phyloP scores from a whole-genome alignment of 2,113 vertebrate species.

The Eolophus roseicapilla region DNA sequence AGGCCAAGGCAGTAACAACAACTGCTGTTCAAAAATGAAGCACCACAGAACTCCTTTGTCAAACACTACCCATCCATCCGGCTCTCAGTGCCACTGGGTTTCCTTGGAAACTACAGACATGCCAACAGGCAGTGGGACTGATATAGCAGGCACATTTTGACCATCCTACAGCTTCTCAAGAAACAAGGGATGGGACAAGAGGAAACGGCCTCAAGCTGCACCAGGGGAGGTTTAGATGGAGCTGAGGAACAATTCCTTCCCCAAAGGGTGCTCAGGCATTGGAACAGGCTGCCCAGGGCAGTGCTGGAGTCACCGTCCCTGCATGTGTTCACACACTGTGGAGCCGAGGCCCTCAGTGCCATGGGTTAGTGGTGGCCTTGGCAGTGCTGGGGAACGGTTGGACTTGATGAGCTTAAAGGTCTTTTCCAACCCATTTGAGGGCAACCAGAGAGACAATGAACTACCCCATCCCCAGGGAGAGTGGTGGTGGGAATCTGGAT shows the following conservation, averaged over 20 bases:
- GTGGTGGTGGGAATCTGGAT: neutral
- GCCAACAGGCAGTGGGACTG: neutral
- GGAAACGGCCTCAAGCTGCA: neutral
- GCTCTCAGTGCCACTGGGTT: neutral
- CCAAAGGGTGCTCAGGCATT: neutral
- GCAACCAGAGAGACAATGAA: neutral
- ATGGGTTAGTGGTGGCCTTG: neutral
- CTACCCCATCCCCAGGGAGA: neutral
- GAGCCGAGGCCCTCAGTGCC: too few species aligned
- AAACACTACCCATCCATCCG: neutral
- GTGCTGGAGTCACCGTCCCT: neutral
- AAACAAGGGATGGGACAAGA: neutral
- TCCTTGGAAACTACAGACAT: constrained; percentile 38
- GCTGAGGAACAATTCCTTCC: neutral
- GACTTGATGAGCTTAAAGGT: neutral
- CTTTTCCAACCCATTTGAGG: neutral
- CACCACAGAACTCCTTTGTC: neutral
- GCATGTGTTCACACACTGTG: too few species aligned
- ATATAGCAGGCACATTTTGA: neutral
- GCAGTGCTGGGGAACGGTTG: neutral
- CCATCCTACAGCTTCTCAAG: neutral
- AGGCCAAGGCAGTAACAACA: neutral
- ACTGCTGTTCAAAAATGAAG: neutral
- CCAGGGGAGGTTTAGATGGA: neutral
- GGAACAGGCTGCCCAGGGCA: neutral